Base-by-base conservation (phyloP, 53 echinoderm and acorn worm genomes). In the Stichopus horrens region DNA sequence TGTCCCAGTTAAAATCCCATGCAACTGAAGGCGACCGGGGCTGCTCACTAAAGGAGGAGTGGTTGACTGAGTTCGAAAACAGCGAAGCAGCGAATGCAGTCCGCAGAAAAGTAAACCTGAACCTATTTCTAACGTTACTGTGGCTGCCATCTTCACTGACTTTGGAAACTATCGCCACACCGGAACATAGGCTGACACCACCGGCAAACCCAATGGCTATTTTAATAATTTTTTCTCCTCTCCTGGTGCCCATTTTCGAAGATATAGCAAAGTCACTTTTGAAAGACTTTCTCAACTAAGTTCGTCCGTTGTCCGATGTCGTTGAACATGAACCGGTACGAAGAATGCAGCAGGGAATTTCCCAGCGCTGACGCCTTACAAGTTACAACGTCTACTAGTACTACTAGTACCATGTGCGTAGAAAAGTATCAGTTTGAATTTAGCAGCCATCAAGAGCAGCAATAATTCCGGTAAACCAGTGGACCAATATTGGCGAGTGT, bases 1-100 rank as follows among this genome's bases (percentile, higher is more conserved):
- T 99, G 59, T 99, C 99, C 99, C 99, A 99, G 75, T 99, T 99
- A 52, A 53, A 52, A 74, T 99, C 96, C 99, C 99, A 99, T 78
- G 85, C 88, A 10, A 88, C 91, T 75, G 92, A 94, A 0, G 99
- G 96, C 21, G 68, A 86, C 63, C 76, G 14, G 14, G 0, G 5
- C n/a, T 20, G 71, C 19, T 71, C 71, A 16, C 19, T 13, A n/a
- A 18, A 7, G 37, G 37, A 5, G 21, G 7, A 21, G 71, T 16
- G 6, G 5, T 18, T 18, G 71, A 16, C 37, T 13, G 71, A 18
- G 19, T 20, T 71, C 16, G 71, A 71, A 18, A 71, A 71, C 19
- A 71, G 7, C 6, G 85, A 66, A n/a, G 85, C 85, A 23, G 85
- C 85, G 18, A 67, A 85, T 19, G 85, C 66, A 11, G 65, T 85